Evolutionary conservation across 2,888 invertebrate genomes (phyloP).

Genomic region (Pammene aurita): DNA sequence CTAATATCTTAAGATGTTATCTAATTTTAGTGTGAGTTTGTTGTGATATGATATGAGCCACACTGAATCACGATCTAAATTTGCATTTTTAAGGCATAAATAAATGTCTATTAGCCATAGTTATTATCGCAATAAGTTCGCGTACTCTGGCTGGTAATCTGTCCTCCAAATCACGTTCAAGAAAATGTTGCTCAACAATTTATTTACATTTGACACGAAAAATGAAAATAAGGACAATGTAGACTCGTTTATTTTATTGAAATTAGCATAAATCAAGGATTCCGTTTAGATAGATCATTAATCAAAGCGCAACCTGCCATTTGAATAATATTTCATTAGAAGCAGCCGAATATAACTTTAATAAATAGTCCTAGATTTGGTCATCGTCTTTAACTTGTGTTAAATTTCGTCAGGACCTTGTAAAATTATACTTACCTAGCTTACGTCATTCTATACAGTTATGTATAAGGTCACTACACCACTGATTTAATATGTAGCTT

Average conservation of each 20-base stretch:
- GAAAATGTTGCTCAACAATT: background rate
- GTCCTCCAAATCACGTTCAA: no score
- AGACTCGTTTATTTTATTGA: background rate
- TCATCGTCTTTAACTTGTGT: background rate
- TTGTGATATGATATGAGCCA: no score
- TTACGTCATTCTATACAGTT: slow-evolving; percentile 22
- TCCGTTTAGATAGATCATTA: background rate
- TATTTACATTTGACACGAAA: background rate
- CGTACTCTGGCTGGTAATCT: no score
- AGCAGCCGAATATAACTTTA: background rate
- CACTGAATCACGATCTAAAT: no score
- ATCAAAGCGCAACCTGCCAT: background rate
- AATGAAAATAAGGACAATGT: background rate
- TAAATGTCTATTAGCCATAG: no score
- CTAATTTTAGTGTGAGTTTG: no score
- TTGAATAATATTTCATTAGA: background rate
- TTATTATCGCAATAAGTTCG: no score
- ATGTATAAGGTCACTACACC: slow-evolving; percentile 13
- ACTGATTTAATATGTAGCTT: background rate
- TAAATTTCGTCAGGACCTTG: slow-evolving; percentile 14
- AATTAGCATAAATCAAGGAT: slow-evolving; percentile 1
- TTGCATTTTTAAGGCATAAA: no score
- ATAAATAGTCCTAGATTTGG: background rate
- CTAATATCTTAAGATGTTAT: no score
- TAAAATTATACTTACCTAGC: background rate